These are phyloP conservation scores for Cryptophagus acutangulus DNA, from an alignment of 2,888 invertebrate genomes.

Conservation along the genomic window DNA sequence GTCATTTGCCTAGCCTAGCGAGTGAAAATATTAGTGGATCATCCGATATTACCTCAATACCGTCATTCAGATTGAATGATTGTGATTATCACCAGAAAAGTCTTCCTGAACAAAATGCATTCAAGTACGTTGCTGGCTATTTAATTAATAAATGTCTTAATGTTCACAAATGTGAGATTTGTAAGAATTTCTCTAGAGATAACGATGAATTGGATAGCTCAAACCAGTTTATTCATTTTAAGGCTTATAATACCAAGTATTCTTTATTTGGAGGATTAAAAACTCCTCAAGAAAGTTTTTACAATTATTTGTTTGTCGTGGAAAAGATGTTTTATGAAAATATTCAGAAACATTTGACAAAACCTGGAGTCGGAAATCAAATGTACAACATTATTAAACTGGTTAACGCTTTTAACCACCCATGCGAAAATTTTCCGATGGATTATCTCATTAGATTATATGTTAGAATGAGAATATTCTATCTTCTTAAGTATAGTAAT, in stretches of 20 bases:
- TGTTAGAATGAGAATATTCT: not conserved
- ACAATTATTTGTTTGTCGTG: slow-evolving; percentile 6
- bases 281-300: slow-evolving; percentile 11
- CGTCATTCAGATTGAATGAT: slow-evolving; percentile 6
- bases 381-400: slow-evolving; percentile 3
- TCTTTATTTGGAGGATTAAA: slow-evolving; percentile 11
- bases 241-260: slow-evolving; percentile 12
- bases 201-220: slow-evolving; percentile 7
- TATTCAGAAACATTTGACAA: too few relatives aligned
- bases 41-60: not conserved
- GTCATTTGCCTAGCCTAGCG: not conserved
- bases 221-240: slow-evolving; percentile 14
- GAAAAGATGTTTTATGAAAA: not conserved
- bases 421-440: slow-evolving; percentile 12
- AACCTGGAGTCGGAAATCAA: slow-evolving; percentile 7
- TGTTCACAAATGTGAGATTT: slow-evolving; percentile 13
- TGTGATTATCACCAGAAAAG: slow-evolving; percentile 14
- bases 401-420: too few relatives aligned
- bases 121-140: slow-evolving; percentile 17
- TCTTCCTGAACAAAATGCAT: slow-evolving; percentile 15
- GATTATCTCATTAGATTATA: slow-evolving; percentile 11
- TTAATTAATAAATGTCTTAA: slow-evolving; percentile 13
- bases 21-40: not conserved
- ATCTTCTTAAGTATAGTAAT: not conserved
- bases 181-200: slow-evolving; percentile 11